phyloP scores from a whole-genome alignment of 2,113 vertebrate species.

The western clawed frog (Xenopus tropicalis) region DNA sequence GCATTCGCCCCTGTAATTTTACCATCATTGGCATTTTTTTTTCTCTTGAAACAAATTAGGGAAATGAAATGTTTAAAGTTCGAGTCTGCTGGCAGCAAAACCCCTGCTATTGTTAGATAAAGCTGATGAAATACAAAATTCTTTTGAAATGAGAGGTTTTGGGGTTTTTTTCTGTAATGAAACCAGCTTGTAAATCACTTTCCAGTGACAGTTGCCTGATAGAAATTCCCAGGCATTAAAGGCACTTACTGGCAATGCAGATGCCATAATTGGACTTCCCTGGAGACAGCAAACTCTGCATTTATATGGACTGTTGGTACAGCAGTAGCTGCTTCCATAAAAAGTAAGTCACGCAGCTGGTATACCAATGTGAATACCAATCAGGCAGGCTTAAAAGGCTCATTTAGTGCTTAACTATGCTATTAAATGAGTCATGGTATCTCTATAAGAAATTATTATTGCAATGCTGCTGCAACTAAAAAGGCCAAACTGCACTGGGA shows the following conservation, averaged over 20 bases:
- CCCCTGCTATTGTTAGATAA: conserved; percentile 36
- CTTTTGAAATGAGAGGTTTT: conserved; percentile 28
- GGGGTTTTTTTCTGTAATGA: conserved; percentile 11
- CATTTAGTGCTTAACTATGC: conserved; percentile 16
- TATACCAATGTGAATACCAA: background rate
- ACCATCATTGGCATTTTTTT: background rate
- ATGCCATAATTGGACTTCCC: conserved; percentile 39
- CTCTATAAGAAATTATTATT: too few species aligned
- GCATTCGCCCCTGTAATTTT: conserved; percentile 4
- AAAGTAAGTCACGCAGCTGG: conserved; percentile 20
- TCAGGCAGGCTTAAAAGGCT: background rate
- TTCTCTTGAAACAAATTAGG: conserved; percentile 3
- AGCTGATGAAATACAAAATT: conserved; percentile 30
- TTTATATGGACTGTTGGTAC: conserved; percentile 17
- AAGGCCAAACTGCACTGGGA: too few species aligned
- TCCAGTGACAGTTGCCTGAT: conserved; percentile 18
- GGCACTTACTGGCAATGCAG: conserved; percentile 27
- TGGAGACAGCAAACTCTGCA: conserved; percentile 20
- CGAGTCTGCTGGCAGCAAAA: conserved; percentile 5
- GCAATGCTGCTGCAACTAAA: too few species aligned
- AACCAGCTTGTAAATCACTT: conserved; percentile 37
- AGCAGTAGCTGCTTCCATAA: conserved; percentile 24
- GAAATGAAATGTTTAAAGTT: conserved; percentile 14
- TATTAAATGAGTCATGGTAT: too few species aligned
- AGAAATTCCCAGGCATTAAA: conserved; percentile 34